phyloP scores from a whole-genome alignment of 2,797 vertebrate genomes.

The Amphiprion clarkii region DNA sequence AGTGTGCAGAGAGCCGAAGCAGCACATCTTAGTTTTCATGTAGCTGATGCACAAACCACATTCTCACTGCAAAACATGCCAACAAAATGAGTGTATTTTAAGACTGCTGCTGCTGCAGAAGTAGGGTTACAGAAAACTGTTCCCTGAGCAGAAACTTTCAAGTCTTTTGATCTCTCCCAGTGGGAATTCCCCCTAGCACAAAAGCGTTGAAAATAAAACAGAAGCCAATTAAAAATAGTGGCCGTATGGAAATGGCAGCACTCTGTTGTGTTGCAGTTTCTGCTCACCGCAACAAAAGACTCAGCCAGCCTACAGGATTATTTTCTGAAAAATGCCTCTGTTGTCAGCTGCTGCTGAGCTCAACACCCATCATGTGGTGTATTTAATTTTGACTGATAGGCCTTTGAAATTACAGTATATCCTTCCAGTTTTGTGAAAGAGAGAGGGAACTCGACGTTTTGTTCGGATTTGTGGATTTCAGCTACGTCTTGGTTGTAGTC shows the following conservation, averaged over 20 bases:
- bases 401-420: slow-evolving; percentile 39
- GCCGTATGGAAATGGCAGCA: slow-evolving; percentile 30
- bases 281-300: slow-evolving; percentile 31
- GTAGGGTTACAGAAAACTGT: slow-evolving; percentile 27
- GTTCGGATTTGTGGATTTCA: slow-evolving; percentile 57
- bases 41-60: background rate
- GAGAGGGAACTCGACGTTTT: slow-evolving; percentile 33
- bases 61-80: background rate
- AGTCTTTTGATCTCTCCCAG: slow-evolving; percentile 56
- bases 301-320: slow-evolving; percentile 33
- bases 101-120: slow-evolving; percentile 33
- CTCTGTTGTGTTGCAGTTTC: slow-evolving; percentile 34
- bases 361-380: slow-evolving; percentile 26
- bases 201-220: slow-evolving; percentile 50
- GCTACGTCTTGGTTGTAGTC: slow-evolving; percentile 47
- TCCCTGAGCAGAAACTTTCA: slow-evolving; percentile 49
- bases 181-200: slow-evolving; percentile 46
- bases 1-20: slow-evolving; percentile 6
- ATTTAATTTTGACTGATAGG: slow-evolving; percentile 48
- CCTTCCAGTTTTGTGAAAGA: slow-evolving; percentile 40
- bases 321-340: slow-evolving; percentile 34
- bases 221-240: slow-evolving; percentile 61
- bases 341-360: slow-evolving; percentile 36
- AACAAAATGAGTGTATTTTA: slow-evolving; percentile 23
- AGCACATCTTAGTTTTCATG: background rate